phyloP scores from a whole-genome alignment of 2,113 vertebrate genomes.

The Motacilla tschutschensis region DNA sequence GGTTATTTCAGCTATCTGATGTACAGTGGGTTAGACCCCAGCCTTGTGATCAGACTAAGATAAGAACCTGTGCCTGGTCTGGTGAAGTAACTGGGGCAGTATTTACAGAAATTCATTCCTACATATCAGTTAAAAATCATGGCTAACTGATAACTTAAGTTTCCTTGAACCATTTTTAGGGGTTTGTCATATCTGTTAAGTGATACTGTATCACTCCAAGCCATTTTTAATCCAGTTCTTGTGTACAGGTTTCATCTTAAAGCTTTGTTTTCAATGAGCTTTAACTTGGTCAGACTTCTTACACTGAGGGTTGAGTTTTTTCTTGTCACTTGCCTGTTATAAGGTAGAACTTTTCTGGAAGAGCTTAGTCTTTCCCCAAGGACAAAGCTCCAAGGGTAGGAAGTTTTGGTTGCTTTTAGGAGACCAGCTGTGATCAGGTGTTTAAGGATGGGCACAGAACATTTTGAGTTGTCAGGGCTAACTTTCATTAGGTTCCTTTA shows the following conservation, averaged over 20 bases:
- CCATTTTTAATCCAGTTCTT: not conserved
- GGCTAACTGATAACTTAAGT: not conserved
- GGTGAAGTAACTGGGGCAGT: not conserved
- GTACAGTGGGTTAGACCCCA: not conserved
- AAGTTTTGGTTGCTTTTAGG: not conserved
- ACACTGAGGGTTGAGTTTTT: not conserved
- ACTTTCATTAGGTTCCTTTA: not conserved
- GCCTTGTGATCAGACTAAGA: not conserved
- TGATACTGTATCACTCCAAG: not conserved
- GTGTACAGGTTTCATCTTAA: not conserved
- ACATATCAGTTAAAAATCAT: not conserved
- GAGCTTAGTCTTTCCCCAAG: not conserved
- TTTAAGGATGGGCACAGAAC: not conserved
- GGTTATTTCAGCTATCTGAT: not conserved
- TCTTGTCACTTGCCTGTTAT: not conserved
- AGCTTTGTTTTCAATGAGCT: not conserved
- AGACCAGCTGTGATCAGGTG: not conserved
- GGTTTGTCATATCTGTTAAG: not conserved
- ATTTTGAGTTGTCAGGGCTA: not conserved
- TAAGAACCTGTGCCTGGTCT: not conserved
- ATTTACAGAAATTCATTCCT: not conserved
- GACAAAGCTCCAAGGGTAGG: not conserved
- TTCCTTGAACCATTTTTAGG: not conserved
- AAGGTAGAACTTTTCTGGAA: not conserved
- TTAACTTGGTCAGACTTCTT: not conserved